A percentile compares a stretch with the other conserved stretches of the same genome.
Conservation (phyloP, 2,797 vertebrate species). For the Rhabdomys pumilio region DNA sequence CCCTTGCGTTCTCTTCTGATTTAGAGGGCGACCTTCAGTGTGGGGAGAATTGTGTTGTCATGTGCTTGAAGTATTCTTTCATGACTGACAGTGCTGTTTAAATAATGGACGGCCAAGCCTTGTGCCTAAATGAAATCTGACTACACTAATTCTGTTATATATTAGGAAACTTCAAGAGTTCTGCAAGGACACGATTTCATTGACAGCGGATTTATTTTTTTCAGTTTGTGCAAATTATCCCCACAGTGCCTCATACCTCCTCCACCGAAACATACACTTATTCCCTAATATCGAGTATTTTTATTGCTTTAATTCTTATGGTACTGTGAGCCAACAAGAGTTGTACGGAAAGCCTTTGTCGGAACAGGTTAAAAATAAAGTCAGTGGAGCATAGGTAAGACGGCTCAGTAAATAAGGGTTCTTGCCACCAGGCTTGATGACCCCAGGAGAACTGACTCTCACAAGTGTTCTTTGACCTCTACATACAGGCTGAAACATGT, state of each 20-base stretch:
- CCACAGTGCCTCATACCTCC: background rate
- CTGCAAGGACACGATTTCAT: constrained; percentile 77
- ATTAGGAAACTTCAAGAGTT: constrained; percentile 66
- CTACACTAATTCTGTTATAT: constrained; percentile 77
- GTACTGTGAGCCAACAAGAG: background rate
- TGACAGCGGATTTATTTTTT: constrained; percentile 70
- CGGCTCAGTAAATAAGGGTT: background rate
- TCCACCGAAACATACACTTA: constrained; percentile 1
- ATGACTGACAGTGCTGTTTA: constrained; percentile 75
- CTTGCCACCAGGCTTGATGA: background rate
- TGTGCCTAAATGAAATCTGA: constrained; percentile 79
- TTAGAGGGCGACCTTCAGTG: constrained; percentile 85
- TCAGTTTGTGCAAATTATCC: constrained; percentile 68
- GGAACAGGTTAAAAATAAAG: background rate
- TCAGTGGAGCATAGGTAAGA: background rate
- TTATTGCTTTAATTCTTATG: background rate
- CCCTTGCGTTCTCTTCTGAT: constrained; percentile 65
- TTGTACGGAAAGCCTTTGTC: background rate
- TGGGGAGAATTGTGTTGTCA: constrained; percentile 73
- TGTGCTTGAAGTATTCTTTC: constrained; percentile 67
- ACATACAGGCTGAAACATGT: no score
- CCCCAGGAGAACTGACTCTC: background rate
- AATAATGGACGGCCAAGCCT: constrained; percentile 77
- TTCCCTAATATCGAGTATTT: constrained; percentile 52
- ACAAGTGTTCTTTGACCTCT: background rate